These are phyloP conservation scores for Matsumyia berberina DNA, from an alignment of 2,888 invertebrate genomes.

Conservation along the genomic window DNA sequence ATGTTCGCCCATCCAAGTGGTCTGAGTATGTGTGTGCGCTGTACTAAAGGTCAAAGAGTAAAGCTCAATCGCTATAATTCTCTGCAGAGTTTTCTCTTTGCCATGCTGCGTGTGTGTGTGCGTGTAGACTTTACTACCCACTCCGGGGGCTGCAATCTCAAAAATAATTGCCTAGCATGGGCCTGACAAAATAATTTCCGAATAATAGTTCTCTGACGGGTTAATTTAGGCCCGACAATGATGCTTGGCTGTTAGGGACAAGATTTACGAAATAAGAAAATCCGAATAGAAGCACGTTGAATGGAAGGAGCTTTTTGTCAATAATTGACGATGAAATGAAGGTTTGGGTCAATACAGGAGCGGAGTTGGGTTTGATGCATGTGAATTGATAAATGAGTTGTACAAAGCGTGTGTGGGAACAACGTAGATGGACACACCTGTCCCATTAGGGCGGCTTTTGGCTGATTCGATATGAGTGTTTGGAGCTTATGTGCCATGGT, in stretches of 20 bases:
- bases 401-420: too few species aligned
- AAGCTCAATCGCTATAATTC: slow-evolving; percentile 51
- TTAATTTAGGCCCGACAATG: slow-evolving; percentile 39
- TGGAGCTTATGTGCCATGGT: too few species aligned
- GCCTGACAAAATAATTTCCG: slow-evolving; percentile 47
- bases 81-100: slow-evolving; percentile 55
- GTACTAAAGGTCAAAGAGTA: slow-evolving; percentile 72
- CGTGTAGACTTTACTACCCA: not conserved
- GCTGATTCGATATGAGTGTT: too few species aligned
- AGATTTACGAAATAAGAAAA: slow-evolving; percentile 19
- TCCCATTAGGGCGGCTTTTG: too few species aligned
- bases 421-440: too few species aligned
- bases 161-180: slow-evolving; percentile 39
- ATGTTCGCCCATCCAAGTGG: not conserved
- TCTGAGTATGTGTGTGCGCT: slow-evolving; percentile 4
- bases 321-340: slow-evolving; percentile 10
- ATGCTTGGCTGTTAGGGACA: slow-evolving; percentile 38
- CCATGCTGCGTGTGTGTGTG: not conserved
- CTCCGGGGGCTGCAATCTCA: slow-evolving; percentile 29
- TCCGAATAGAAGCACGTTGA: not conserved
- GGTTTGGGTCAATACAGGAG: not conserved
- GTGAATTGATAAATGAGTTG: not conserved
- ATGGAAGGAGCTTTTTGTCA: slow-evolving; percentile 28
- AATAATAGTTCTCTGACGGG: slow-evolving; percentile 56
- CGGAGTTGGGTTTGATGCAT: not conserved